Conservation (phyloP, 92 coral and sea anemone genomes). For the Paragorgia papillata region DNA sequence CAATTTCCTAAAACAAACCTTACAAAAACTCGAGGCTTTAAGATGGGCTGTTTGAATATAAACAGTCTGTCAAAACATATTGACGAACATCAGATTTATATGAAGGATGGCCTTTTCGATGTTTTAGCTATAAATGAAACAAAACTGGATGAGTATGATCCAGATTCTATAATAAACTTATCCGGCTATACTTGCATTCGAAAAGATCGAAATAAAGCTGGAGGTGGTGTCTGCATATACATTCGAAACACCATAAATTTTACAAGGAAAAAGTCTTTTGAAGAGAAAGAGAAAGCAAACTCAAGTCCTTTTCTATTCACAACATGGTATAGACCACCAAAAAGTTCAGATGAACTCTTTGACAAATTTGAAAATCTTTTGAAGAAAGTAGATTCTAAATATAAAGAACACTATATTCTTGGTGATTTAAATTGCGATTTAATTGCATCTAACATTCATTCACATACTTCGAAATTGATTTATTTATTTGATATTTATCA, state of each 20-base stretch:
- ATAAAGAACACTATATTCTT: too few relatives aligned
- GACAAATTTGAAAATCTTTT: constrained; percentile 34
- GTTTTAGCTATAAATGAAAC: constrained; percentile 49
- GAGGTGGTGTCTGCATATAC: constrained; percentile 42
- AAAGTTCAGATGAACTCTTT: constrained; percentile 40
- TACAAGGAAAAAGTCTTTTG: constrained; percentile 29
- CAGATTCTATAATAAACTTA: constrained; percentile 17
- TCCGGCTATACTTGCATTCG: constrained; percentile 29
- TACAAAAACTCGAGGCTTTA: constrained; percentile 34
- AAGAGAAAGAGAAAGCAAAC: constrained; percentile 39
- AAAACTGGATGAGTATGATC: constrained; percentile 35
- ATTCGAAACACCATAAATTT: constrained; percentile 47
- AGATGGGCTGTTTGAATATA: constrained; percentile 40
- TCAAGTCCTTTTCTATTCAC: constrained; percentile 48
- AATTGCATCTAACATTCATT: too few relatives aligned
- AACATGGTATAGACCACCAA: constrained; percentile 50
- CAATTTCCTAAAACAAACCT: neutral
- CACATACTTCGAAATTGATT: constrained; percentile 4
- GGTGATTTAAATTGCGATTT: too few relatives aligned
- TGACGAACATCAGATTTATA: constrained; percentile 44
- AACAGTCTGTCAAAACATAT: constrained; percentile 46
- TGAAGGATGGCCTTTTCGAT: constrained; percentile 30
- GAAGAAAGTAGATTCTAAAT: constrained; percentile 36
- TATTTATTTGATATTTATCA: constrained; percentile 29
- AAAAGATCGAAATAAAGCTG: too few relatives aligned